Evolutionary conservation across 2,113 vertebrate species (phyloP).

Genomic region (Microcebus jonahi): DNA sequence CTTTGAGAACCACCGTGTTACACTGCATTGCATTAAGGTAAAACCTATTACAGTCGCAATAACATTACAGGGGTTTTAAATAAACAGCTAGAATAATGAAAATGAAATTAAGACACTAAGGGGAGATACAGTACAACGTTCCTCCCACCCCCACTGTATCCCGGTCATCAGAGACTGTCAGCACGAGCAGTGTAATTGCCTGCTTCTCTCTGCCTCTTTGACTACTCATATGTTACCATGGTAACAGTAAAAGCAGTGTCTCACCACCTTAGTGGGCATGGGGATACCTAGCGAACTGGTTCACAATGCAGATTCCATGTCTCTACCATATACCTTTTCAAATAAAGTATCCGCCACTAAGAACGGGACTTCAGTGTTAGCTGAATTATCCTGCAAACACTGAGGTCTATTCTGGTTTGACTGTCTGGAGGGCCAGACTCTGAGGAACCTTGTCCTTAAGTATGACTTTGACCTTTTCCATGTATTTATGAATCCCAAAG

Average conservation of each 20-base stretch:
- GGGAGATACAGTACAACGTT: no score
- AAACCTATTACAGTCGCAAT: not conserved
- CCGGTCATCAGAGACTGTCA: not conserved
- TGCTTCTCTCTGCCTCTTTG: not conserved
- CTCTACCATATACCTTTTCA: not conserved
- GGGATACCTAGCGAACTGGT: not conserved
- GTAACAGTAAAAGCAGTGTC: not conserved
- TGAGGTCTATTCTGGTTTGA: not conserved
- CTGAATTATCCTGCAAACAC: not conserved
- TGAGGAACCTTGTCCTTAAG: not conserved
- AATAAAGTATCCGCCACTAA: not conserved
- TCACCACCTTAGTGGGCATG: not conserved
- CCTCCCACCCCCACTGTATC: not conserved
- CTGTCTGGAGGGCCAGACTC: not conserved
- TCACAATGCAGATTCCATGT: not conserved
- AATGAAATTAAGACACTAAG: not conserved
- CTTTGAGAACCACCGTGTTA: not conserved
- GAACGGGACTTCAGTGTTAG: not conserved
- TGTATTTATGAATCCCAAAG: not conserved
- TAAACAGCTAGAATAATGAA: not conserved
- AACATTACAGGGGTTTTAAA: not conserved
- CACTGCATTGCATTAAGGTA: not conserved
- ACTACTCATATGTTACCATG: not conserved
- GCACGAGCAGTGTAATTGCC: rapidly evolving
- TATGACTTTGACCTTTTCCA: not conserved